Evolutionary conservation across 2,888 invertebrate species (phyloP).

Genomic region (Frankliniella intonsa): DNA sequence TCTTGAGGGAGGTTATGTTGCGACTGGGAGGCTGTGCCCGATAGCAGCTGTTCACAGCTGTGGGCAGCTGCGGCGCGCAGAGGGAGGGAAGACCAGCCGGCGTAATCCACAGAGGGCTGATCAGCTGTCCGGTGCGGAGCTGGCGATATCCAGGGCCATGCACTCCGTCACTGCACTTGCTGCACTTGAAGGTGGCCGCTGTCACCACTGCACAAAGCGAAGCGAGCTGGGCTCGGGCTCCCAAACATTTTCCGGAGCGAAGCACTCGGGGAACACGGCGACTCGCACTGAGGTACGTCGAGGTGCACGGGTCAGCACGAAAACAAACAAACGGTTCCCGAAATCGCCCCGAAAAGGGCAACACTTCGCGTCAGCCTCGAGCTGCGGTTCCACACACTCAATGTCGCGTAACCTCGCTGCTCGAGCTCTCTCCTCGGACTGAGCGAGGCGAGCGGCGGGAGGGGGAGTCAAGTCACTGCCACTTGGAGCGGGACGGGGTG

Average conservation of each 20-base stretch:
- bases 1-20: neutral
- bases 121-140: neutral
- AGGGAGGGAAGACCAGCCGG: neutral
- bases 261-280: neutral
- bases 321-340: neutral
- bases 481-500: neutral
- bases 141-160: neutral
- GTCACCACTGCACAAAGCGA: neutral
- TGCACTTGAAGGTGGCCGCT: neutral
- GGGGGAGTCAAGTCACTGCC: neutral
- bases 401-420: neutral
- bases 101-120: neutral
- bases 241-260: constrained; percentile 12
- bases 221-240: neutral
- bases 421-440: neutral
- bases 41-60: neutral
- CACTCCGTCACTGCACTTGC: neutral
- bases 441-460: neutral
- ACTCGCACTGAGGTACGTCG: neutral
- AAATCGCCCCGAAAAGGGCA: neutral
- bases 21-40: neutral
- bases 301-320: neutral
- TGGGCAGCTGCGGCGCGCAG: neutral
- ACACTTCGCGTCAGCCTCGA: neutral
- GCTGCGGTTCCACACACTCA: neutral